A percentile compares a stretch with the other conserved stretches of the same genome.
These are phyloP conservation scores for Hedychridium roseum DNA, from an alignment of 2,888 invertebrate genomes.

Conservation along the genomic window DNA sequence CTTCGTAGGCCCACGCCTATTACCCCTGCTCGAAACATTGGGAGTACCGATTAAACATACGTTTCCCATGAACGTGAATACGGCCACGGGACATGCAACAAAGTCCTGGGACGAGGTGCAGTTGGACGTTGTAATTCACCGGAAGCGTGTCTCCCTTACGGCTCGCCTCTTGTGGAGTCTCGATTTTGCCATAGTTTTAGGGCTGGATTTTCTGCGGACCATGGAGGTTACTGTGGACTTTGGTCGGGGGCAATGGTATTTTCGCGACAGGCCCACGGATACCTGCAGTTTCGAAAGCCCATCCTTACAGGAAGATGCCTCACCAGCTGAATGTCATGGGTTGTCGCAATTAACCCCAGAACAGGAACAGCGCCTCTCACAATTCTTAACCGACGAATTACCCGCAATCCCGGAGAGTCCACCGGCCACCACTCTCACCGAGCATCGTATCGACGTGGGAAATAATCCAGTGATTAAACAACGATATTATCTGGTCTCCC, in stretches of 20 bases:
- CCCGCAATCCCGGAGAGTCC: background rate
- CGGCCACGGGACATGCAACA: too few relatives aligned
- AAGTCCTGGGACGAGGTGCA: background rate
- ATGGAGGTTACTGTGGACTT: background rate
- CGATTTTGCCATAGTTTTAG: too few relatives aligned
- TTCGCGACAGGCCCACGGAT: background rate
- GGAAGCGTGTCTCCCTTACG: background rate
- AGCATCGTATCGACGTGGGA: constrained; percentile 1
- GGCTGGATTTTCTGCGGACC: too few relatives aligned
- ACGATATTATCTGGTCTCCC: constrained; percentile 18
- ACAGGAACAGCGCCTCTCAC: too few relatives aligned
- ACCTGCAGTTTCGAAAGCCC: too few relatives aligned
- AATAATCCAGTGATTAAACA: constrained; percentile 20
- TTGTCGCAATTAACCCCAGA: too few relatives aligned
- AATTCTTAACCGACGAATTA: background rate
- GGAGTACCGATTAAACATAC: too few relatives aligned
- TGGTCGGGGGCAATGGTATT: background rate
- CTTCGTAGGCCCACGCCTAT: background rate
- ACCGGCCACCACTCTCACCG: constrained; percentile 13
- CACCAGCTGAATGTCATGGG: too few relatives aligned
- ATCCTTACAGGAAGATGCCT: too few relatives aligned
- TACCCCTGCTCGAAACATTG: background rate
- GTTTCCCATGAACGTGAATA: too few relatives aligned
- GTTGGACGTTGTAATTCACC: background rate
- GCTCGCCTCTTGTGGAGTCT: too few relatives aligned